Evolutionary conservation across 2,113 vertebrate genomes (phyloP).

Genomic region (Morone saxatilis): DNA sequence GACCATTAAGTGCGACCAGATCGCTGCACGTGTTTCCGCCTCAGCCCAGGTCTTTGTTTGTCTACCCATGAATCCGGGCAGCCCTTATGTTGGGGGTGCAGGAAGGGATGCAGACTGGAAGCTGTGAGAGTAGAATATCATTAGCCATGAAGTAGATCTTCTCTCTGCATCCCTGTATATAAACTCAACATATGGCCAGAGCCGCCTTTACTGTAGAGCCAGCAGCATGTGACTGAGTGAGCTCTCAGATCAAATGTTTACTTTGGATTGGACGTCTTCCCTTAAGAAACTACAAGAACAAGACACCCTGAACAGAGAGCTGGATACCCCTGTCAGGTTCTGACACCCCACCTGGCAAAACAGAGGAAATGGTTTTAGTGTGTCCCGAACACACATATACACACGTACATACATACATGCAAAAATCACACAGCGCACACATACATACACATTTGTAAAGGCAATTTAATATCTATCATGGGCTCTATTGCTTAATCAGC

Average conservation of each 20-base stretch:
- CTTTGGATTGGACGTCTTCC: constrained; percentile 65
- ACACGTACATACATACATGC: background rate
- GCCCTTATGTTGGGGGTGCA: constrained; percentile 46
- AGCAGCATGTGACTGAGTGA: constrained; percentile 47
- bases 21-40: constrained; percentile 53
- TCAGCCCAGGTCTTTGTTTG: constrained; percentile 51
- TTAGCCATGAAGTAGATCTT: constrained; percentile 62
- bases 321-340: constrained; percentile 40
- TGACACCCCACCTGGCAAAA: constrained; percentile 70
- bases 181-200: constrained; percentile 48
- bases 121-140: constrained; percentile 69
- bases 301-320: constrained; percentile 37
- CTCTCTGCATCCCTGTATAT: constrained; percentile 30
- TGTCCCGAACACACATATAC: background rate
- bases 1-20: constrained; percentile 47
- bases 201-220: constrained; percentile 23
- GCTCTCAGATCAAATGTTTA: constrained; percentile 67
- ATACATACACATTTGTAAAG: constrained; percentile 10
- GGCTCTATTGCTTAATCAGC: background rate
- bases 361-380: constrained; percentile 56
- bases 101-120: constrained; percentile 70
- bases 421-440: background rate
- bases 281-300: constrained; percentile 46
- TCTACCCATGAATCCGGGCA: constrained; percentile 61
- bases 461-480: background rate